Conservation (phyloP, 2,797 vertebrate genomes). For the Mus caroli region DNA sequence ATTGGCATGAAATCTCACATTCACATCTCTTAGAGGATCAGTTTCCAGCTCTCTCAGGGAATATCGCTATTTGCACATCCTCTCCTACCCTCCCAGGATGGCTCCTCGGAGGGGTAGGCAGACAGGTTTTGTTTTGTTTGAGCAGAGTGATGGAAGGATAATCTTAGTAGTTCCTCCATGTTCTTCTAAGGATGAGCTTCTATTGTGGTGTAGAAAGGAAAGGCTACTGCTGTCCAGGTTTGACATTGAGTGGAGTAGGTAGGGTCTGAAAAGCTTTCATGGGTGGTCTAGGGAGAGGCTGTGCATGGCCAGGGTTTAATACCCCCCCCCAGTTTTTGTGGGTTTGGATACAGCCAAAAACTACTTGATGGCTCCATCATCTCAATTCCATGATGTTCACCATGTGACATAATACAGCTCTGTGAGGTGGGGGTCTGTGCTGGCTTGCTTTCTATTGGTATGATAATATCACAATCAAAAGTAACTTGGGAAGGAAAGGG, state of each 20-base stretch:
- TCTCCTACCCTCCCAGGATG: too few species aligned
- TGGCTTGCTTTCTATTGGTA: too few species aligned
- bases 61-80: not conserved
- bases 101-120: not conserved
- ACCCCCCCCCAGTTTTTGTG: accelerated
- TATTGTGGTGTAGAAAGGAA: not conserved
- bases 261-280: not conserved
- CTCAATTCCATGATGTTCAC: accelerated
- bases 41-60: not conserved
- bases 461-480: not conserved
- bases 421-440: not conserved
- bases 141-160: not conserved
- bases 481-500: not conserved
- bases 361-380: not conserved
- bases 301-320: not conserved
- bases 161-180: not conserved
- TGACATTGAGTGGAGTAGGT: not conserved
- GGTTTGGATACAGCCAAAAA: not conserved
- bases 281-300: not conserved
- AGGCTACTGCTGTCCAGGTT: accelerated
- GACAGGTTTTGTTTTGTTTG: constrained; percentile 18
- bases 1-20: not conserved
- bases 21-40: not conserved
- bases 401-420: accelerated
- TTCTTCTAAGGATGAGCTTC: not conserved